These are phyloP conservation scores for Platichthys stellatus DNA, from an alignment of 2,113 vertebrate genomes.

Conservation along the genomic window DNA sequence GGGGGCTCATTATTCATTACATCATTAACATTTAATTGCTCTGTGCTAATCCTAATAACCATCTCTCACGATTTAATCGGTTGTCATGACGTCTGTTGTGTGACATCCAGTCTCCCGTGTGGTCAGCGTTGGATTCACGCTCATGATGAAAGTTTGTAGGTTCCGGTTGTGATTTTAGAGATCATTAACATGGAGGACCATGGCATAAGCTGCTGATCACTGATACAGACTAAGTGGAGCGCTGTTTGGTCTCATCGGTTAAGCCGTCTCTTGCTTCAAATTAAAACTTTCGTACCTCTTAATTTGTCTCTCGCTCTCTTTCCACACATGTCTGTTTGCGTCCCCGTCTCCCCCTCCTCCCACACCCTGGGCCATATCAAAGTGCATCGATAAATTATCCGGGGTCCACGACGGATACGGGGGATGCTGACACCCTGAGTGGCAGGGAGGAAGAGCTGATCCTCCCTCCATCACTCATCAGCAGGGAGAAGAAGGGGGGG, in stretches of 20 bases:
- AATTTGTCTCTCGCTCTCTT: slow-evolving; percentile 3
- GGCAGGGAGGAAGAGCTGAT: slow-evolving; percentile 41
- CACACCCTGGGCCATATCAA: slow-evolving; percentile 22
- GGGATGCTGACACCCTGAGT: slow-evolving; percentile 50
- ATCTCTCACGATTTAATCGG: slow-evolving; percentile 63
- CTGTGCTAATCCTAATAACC: slow-evolving; percentile 72
- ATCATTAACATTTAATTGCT: slow-evolving; percentile 75
- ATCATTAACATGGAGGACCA: slow-evolving; percentile 18
- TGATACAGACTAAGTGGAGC: not conserved
- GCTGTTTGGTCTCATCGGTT: no score
- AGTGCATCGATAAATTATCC: slow-evolving; percentile 20
- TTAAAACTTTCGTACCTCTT: not conserved
- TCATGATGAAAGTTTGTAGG: slow-evolving; percentile 3
- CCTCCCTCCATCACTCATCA: slow-evolving; percentile 59
- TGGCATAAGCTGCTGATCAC: slow-evolving; percentile 7
- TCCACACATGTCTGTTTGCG: slow-evolving; percentile 17
- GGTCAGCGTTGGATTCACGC: slow-evolving; percentile 7
- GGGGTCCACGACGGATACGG: not conserved
- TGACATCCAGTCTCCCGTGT: slow-evolving; percentile 26
- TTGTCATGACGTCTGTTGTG: slow-evolving; percentile 41
- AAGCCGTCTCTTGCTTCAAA: not conserved
- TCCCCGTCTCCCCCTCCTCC: not conserved
- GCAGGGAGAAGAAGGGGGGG: slow-evolving; percentile 28
- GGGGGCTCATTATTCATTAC: slow-evolving; percentile 71
- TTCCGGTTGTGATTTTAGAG: slow-evolving; percentile 14